Conservation (phyloP, 2,113 vertebrate genomes). For the Pandion haliaetus region DNA sequence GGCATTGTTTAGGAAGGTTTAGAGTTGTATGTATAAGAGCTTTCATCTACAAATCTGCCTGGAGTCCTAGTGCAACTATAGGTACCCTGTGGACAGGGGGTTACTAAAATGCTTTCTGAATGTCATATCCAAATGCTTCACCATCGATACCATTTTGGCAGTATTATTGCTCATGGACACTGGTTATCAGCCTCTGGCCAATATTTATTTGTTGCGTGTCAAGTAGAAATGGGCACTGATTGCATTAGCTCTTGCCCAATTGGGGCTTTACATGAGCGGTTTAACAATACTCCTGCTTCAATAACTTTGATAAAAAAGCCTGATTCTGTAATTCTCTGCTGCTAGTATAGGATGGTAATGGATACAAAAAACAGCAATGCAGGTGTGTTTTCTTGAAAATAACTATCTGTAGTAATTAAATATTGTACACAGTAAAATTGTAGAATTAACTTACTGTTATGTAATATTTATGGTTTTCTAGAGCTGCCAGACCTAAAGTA, state of each 20-base stretch:
- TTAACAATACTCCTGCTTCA: slow-evolving; percentile 35
- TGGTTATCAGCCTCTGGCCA: background rate
- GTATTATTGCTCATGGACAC: background rate
- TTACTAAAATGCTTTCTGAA: background rate
- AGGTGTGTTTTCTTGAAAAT: background rate
- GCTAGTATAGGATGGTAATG: background rate
- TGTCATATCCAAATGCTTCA: background rate
- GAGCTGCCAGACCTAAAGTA: background rate
- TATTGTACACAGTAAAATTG: background rate
- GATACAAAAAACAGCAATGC: background rate
- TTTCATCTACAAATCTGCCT: background rate
- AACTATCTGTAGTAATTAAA: background rate
- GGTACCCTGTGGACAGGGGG: background rate
- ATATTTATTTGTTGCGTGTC: background rate
- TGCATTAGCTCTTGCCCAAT: background rate
- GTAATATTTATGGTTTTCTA: background rate
- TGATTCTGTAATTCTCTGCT: background rate
- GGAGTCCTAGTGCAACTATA: background rate
- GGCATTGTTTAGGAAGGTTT: background rate
- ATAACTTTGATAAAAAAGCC: background rate
- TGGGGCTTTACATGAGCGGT: slow-evolving; percentile 7
- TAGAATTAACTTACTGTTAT: background rate
- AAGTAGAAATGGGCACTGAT: background rate
- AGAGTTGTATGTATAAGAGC: background rate
- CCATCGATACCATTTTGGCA: background rate